Conservation (phyloP, 1,140 invertebrate genomes). For the Heterodera carotae region DNA sequence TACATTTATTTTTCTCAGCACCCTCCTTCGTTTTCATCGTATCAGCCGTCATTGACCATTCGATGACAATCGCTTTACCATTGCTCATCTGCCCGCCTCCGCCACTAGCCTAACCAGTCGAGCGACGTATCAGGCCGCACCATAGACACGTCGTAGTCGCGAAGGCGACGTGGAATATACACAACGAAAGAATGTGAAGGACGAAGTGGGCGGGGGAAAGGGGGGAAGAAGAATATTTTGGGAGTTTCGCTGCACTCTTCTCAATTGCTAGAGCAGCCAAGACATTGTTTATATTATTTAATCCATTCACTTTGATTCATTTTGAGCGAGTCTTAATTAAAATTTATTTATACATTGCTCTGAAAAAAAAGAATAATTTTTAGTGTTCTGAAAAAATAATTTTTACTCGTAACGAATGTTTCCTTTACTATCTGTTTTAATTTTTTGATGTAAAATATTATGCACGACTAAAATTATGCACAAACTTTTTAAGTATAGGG, state of each 20-base stretch:
- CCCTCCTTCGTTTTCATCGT: neutral
- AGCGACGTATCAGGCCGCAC: neutral
- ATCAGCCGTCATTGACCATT: neutral
- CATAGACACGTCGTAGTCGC: neutral
- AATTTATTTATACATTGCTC: neutral
- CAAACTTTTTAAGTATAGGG: neutral
- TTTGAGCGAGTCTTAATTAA: neutral
- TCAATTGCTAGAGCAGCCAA: neutral
- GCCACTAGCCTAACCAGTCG: neutral
- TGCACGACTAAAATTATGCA: neutral
- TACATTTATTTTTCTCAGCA: neutral
- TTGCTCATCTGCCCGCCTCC: neutral
- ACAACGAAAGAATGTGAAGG: neutral
- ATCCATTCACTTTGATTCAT: neutral
- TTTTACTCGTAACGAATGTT: no score
- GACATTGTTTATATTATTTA: neutral
- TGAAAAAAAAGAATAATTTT: neutral
- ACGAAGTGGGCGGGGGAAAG: neutral
- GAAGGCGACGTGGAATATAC: neutral
- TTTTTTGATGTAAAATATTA: neutral
- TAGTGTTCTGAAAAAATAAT: neutral
- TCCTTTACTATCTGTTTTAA: neutral
- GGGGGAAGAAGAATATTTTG: neutral
- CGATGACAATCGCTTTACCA: neutral
- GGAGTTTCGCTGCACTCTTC: neutral